A percentile compares a stretch with the other conserved stretches of the same genome.
phyloP scores from a whole-genome alignment of 2,113 vertebrate genomes.

The Xyliphius kryptos region DNA sequence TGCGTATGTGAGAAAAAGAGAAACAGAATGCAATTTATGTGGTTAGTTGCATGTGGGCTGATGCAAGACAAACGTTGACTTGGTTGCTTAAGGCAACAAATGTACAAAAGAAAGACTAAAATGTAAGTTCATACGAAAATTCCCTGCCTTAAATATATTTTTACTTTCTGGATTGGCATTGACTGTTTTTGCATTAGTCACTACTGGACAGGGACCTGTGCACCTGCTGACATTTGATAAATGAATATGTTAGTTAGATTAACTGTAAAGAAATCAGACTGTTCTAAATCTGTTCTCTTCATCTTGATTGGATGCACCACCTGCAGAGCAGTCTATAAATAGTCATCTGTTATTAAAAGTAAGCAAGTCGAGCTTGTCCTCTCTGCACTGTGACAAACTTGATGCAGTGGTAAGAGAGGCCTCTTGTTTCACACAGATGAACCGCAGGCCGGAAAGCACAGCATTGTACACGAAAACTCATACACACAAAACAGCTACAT shows the following conservation, averaged over 20 bases:
- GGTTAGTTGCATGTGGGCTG: conserved; percentile 14
- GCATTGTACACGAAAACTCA: neutral
- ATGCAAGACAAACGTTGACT: conserved; percentile 7
- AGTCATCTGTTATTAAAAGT: neutral
- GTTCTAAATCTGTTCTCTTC: neutral
- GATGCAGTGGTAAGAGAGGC: neutral
- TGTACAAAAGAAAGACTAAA: neutral
- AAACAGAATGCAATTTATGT: conserved; percentile 1
- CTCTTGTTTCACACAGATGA: neutral
- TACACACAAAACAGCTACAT: too few relatives aligned
- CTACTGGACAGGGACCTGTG: too few relatives aligned
- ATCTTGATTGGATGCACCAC: neutral
- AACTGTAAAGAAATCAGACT: too few relatives aligned
- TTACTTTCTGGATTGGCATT: neutral
- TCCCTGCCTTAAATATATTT: too few relatives aligned
- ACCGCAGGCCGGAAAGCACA: neutral
- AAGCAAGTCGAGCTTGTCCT: neutral
- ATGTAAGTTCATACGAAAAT: neutral
- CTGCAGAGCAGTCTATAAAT: neutral
- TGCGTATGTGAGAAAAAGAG: neutral
- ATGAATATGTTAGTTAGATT: too few relatives aligned
- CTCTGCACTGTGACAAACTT: neutral
- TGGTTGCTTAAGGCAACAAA: conserved; percentile 4
- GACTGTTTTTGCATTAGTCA: too few relatives aligned
- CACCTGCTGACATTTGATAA: too few relatives aligned